These are phyloP conservation scores for Resseliella maxima DNA, from an alignment of 2,888 invertebrate species.

Conservation along the genomic window DNA sequence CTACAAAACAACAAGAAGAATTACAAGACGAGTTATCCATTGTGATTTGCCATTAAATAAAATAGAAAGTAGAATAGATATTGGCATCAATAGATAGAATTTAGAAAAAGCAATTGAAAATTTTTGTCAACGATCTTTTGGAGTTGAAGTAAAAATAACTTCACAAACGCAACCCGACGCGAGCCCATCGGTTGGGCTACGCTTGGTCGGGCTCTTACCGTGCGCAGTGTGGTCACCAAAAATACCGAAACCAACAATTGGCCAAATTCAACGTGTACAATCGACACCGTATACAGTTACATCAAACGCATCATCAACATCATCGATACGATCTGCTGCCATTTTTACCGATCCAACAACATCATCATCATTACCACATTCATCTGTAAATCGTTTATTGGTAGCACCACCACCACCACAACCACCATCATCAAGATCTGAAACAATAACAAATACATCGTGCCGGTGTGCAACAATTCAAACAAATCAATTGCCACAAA, in stretches of 20 bases:
- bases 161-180: conserved; percentile 62
- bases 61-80: too few relatives aligned
- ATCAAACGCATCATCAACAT: background rate
- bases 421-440: background rate
- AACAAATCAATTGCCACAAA: background rate
- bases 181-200: conserved; percentile 64
- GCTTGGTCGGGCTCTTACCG: conserved; percentile 65
- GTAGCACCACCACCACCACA: background rate
- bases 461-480: conserved; percentile 38
- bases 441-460: background rate
- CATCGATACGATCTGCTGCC: conserved; percentile 32
- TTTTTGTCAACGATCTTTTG: background rate
- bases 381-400: background rate
- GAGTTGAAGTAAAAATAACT: conserved; percentile 62
- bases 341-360: conserved; percentile 44
- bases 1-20: too few relatives aligned
- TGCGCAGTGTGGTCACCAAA: conserved; percentile 65
- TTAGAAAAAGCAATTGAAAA: background rate
- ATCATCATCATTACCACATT: background rate
- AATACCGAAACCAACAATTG: conserved; percentile 62
- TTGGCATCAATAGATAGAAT: background rate
- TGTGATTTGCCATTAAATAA: too few relatives aligned
- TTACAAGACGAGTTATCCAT: too few relatives aligned
- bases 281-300: conserved; percentile 63
- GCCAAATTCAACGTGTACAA: conserved; percentile 60